These are phyloP conservation scores for Sminthurides aquaticus DNA, from an alignment of 2,888 invertebrate genomes.

Conservation along the genomic window DNA sequence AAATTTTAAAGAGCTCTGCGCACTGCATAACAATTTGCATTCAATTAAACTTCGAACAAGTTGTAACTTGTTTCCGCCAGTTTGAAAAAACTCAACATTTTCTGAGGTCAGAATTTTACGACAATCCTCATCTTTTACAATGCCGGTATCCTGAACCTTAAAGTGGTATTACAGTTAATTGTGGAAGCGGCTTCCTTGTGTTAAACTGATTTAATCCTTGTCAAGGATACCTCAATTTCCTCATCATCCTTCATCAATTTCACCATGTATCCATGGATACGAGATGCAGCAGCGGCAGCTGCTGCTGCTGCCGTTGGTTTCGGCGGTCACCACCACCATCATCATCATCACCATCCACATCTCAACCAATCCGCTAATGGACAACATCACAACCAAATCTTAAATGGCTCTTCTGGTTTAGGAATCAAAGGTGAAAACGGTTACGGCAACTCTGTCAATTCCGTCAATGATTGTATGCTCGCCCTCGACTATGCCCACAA, in stretches of 20 bases:
- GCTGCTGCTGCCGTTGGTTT: conserved; percentile 39
- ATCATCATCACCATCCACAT: conserved; percentile 34
- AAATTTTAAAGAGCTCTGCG: too few relatives aligned
- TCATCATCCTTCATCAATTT: background rate
- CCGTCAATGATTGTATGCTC: conserved; percentile 60
- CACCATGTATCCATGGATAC: conserved; percentile 41
- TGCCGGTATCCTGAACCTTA: too few relatives aligned
- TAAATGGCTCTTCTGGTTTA: conserved; percentile 15
- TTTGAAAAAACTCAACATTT: too few relatives aligned
- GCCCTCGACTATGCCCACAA: conserved; percentile 61
- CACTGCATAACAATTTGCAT: too few relatives aligned
- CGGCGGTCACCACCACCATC: conserved; percentile 36
- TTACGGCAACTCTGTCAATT: conserved; percentile 24
- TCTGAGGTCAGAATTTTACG: too few relatives aligned
- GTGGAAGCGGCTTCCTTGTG: too few relatives aligned
- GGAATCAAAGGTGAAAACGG: conserved; percentile 44
- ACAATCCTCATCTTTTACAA: too few relatives aligned
- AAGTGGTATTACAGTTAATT: too few relatives aligned
- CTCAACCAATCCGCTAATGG: conserved; percentile 27
- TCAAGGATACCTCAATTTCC: too few relatives aligned
- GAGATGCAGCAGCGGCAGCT: conserved; percentile 43
- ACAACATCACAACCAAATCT: conserved; percentile 11
- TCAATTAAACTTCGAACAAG: too few relatives aligned
- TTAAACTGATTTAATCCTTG: too few relatives aligned
- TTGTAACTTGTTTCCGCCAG: too few relatives aligned